Base-by-base conservation (phyloP, 1,140 invertebrate species). In the Drosophila truncata region DNA sequence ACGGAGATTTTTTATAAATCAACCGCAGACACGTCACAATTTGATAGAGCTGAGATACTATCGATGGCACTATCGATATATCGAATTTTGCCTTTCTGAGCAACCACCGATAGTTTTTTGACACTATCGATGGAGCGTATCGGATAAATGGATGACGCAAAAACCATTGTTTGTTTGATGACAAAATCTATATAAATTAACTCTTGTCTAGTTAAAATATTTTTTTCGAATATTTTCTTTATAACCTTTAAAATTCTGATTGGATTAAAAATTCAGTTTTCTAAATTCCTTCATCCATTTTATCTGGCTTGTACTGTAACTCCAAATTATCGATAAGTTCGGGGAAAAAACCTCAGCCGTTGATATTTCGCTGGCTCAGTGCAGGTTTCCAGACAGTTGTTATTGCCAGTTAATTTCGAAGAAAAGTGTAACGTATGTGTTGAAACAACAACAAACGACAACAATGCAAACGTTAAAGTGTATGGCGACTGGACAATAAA, bases 21-120 rank as follows among this genome's bases (percentile, higher is more conserved):
- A 31, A 55, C 35, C 63, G 60, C 80, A 83, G 83, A 86, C 83
- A 86, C 83, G 83, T 86, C 83, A 86, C 84, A 31, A 73, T 80
- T 62, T 42, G 60, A 60, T 70, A 41, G 70, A 73, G 72, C n/a
- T n/a, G n/a, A n/a, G n/a, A n/a, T n/a, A n/a, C n/a, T n/a, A n/a
- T n/a, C n/a, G n/a, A n/a, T n/a, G n/a, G n/a, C n/a, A n/a, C n/a
- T n/a, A n/a, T n/a, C n/a, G n/a, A n/a, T n/a, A n/a, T n/a, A n/a
- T n/a, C n/a, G n/a, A n/a, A n/a, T n/a, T n/a, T n/a, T n/a, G n/a
- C n/a, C n/a, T n/a, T n/a, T n/a, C n/a, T n/a, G n/a, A n/a, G n/a
- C n/a, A n/a, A n/a, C n/a, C n/a, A n/a, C n/a, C n/a, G n/a, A n/a
- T n/a, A n/a, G n/a, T n/a, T n/a, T n/a, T n/a, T n/a, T n/a, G n/a